Evolutionary conservation across 2,797 vertebrate species (phyloP).

Genomic region (Perodicticus potto): DNA sequence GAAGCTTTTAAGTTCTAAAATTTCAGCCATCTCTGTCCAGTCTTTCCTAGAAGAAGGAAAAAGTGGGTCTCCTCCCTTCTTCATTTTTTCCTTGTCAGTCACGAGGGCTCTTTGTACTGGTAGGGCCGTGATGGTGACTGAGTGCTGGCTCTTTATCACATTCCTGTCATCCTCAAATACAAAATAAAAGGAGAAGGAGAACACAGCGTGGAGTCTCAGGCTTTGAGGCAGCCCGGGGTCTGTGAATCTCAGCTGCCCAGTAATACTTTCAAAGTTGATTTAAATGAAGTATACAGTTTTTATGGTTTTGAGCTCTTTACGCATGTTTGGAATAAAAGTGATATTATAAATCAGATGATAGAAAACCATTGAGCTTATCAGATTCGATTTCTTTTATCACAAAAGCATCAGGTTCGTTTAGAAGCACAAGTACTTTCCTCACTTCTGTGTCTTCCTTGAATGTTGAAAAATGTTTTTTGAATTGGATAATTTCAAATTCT

Average conservation of each 20-base stretch:
- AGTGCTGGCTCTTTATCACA: conserved; percentile 85
- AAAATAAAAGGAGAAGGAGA: conserved; percentile 81
- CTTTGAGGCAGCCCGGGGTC: conserved; percentile 66
- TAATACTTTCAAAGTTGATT: conserved; percentile 81
- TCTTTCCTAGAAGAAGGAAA: conserved; percentile 84
- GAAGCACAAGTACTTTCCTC: conserved; percentile 37
- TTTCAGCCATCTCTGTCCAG: conserved; percentile 85
- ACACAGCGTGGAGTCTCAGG: conserved; percentile 79
- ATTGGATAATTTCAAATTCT: conserved; percentile 38
- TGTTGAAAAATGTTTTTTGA: conserved; percentile 35
- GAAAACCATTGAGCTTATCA: conserved; percentile 82
- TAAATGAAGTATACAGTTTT: conserved; percentile 70
- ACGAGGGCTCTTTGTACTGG: conserved; percentile 87
- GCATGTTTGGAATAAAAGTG: conserved; percentile 75
- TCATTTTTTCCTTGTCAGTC: conserved; percentile 85
- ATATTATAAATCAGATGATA: conserved; percentile 85
- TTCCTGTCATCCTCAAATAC: conserved; percentile 87
- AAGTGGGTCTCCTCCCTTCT: conserved; percentile 81
- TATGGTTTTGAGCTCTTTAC: conserved; percentile 68
- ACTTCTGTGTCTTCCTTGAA: conserved; percentile 63
- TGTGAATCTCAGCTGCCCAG: conserved; percentile 66
- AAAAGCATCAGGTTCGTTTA: conserved; percentile 74
- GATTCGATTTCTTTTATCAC: conserved; percentile 78
- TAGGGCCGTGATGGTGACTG: conserved; percentile 79
- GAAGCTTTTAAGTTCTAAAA: conserved; percentile 89